Evolutionary conservation across 2,888 invertebrate species (phyloP).

Genomic region (Zaprionus lineosus): DNA sequence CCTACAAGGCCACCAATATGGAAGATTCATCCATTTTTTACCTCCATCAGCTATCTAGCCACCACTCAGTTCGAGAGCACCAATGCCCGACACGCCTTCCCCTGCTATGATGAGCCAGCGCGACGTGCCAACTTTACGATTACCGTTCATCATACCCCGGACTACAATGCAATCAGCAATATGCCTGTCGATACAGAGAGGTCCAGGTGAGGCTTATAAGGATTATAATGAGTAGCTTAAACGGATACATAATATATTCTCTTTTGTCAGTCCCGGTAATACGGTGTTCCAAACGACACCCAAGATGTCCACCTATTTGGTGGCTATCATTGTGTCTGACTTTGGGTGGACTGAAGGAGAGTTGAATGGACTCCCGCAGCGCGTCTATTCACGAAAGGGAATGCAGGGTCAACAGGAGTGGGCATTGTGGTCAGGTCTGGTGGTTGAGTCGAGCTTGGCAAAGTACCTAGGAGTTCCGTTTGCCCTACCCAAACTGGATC

Average conservation of each 20-base stretch:
- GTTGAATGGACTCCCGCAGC: conserved; percentile 65
- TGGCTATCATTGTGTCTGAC: conserved; percentile 90
- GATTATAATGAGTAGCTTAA: not conserved
- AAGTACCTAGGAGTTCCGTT: conserved; percentile 89
- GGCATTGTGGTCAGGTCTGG: conserved; percentile 89
- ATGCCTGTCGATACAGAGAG: conserved; percentile 83
- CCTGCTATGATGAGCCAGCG: conserved; percentile 87
- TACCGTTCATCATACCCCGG: conserved; percentile 67
- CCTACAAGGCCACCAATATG: not conserved
- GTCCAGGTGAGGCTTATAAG: conserved; percentile 37
- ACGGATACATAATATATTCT: not conserved
- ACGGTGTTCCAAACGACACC: conserved; percentile 83
- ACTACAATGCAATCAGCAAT: conserved; percentile 77
- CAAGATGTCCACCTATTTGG: conserved; percentile 90
- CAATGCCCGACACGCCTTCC: conserved; percentile 87
- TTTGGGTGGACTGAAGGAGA: conserved; percentile 80
- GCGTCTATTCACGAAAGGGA: conserved; percentile 78
- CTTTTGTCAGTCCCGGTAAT: conserved; percentile 28
- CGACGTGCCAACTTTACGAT: conserved; percentile 87
- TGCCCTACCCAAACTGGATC: conserved; percentile 91
- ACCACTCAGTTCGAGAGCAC: conserved; percentile 88
- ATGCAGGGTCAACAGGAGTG: conserved; percentile 84
- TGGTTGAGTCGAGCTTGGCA: conserved; percentile 87
- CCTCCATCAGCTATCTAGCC: conserved; percentile 82
- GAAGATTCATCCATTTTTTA: not conserved